Percentiles rank a stretch among this genome's conserved stretches.
Conservation (phyloP, 2,888 invertebrate species). For the Cryptosula pallasiana region DNA sequence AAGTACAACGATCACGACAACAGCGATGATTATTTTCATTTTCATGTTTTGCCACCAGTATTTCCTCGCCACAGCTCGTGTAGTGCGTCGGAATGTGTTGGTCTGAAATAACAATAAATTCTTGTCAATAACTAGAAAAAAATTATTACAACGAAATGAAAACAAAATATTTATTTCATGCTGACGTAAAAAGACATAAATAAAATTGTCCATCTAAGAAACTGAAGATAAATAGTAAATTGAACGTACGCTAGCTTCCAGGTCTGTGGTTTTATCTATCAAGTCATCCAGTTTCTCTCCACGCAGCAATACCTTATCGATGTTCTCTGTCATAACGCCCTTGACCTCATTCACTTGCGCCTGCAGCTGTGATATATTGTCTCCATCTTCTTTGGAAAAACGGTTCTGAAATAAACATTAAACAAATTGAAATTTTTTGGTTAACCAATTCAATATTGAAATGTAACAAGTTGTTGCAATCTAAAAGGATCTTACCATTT, state of each 20-base stretch:
- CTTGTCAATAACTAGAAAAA: too few species aligned
- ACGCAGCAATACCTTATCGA: slow-evolving; percentile 49
- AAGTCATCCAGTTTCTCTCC: slow-evolving; percentile 52
- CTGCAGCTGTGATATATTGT: slow-evolving; percentile 35
- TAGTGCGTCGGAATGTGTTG: slow-evolving; percentile 44
- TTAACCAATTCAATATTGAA: not conserved
- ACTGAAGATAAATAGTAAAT: not conserved
- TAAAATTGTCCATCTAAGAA: too few species aligned
- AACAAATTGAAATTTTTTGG: not conserved
- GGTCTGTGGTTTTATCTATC: slow-evolving; percentile 49
- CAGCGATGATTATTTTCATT: slow-evolving; percentile 47
- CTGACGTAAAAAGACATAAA: too few species aligned
- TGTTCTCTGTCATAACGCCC: slow-evolving; percentile 52
- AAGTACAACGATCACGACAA: slow-evolving; percentile 40
- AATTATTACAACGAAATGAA: too few species aligned
- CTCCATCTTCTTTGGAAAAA: slow-evolving; percentile 36
- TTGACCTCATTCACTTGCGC: slow-evolving; percentile 52
- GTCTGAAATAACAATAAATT: slow-evolving; percentile 36
- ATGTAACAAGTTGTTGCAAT: not conserved
- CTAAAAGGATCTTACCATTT: slow-evolving; percentile 37
- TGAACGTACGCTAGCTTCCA: slow-evolving; percentile 46
- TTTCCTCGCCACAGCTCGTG: slow-evolving; percentile 42
- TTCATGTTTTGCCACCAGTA: slow-evolving; percentile 53
- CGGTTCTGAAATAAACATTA: slow-evolving; percentile 32
- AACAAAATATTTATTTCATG: too few species aligned